Conservation (phyloP, 1,140 invertebrate species). For the Himalopsyche phryganea region DNA sequence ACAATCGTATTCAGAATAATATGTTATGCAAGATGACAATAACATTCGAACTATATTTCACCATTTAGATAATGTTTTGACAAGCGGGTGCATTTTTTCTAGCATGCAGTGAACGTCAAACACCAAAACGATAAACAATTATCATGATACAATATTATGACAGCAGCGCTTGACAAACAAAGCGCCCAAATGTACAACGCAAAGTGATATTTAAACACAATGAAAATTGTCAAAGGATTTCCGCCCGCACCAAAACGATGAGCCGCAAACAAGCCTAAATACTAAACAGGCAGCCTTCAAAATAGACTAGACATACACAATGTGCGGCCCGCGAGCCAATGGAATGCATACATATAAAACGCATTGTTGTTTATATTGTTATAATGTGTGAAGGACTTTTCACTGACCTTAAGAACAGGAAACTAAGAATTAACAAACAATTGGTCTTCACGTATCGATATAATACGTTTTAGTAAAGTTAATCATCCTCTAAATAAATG, state of each 20-base stretch:
- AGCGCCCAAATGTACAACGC: constrained; percentile 1
- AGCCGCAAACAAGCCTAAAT: constrained; percentile 9
- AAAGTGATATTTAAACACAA: constrained; percentile 14
- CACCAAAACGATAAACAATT: not conserved
- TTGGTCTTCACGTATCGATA: no score
- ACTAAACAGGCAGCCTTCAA: constrained; percentile 2
- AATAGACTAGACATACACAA: not conserved
- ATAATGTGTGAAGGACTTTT: no score
- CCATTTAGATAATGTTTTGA: no score
- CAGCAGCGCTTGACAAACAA: constrained; percentile 5
- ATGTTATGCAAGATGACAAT: no score
- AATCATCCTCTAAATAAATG: no score
- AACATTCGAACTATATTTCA: no score
- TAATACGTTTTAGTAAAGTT: no score
- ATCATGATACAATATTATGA: not conserved
- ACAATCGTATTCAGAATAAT: no score
- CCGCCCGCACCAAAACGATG: constrained; percentile 7
- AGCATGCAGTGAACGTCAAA: not conserved
- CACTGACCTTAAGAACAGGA: no score
- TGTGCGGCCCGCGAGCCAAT: not conserved
- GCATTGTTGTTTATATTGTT: no score
- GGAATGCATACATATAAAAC: no score
- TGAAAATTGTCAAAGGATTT: constrained; percentile 19
- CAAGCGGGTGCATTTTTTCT: not conserved
- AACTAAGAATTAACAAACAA: no score